Percentiles rank a stretch among this genome's conserved stretches.
Evolutionary conservation across 92 coral and sea anemone species (phyloP).

Genomic region (Parazoanthus darwini): DNA sequence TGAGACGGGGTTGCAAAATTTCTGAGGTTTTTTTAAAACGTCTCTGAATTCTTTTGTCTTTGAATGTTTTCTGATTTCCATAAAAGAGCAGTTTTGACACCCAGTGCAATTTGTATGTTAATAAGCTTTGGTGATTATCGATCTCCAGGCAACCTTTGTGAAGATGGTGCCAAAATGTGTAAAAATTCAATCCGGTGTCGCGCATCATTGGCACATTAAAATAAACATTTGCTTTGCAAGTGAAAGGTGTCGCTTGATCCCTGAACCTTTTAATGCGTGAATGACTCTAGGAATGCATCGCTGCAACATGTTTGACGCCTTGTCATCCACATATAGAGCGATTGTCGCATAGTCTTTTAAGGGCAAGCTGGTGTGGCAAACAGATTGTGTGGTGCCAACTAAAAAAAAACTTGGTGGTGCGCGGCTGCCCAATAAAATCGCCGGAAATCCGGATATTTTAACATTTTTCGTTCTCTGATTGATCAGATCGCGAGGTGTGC

Average conservation of each 20-base stretch:
- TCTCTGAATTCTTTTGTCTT: no score
- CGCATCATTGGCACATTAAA: slow-evolving; percentile 31
- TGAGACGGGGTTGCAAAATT: no score
- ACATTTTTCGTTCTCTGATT: slow-evolving; percentile 30
- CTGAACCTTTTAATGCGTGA: slow-evolving; percentile 10
- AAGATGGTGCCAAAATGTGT: background rate
- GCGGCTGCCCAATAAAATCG: slow-evolving; percentile 11
- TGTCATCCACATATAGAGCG: background rate
- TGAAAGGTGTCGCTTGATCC: background rate
- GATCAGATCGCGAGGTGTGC: slow-evolving; percentile 13
- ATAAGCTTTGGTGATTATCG: background rate
- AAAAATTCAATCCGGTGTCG: background rate
- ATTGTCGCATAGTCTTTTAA: background rate
- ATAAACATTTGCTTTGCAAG: slow-evolving; percentile 25
- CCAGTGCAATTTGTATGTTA: slow-evolving; percentile 18
- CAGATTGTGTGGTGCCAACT: background rate
- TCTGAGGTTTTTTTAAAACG: no score
- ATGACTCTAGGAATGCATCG: background rate
- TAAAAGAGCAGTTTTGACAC: no score
- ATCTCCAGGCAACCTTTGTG: slow-evolving; percentile 42
- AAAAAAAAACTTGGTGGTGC: background rate
- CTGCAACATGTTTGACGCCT: background rate
- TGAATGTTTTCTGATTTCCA: no score
- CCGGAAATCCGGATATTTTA: slow-evolving; percentile 42
- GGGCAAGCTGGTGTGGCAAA: background rate